A percentile compares a stretch with the other conserved stretches of the same genome.
Conservation (phyloP, 2,113 vertebrate species). For the Corythaixoides concolor region DNA sequence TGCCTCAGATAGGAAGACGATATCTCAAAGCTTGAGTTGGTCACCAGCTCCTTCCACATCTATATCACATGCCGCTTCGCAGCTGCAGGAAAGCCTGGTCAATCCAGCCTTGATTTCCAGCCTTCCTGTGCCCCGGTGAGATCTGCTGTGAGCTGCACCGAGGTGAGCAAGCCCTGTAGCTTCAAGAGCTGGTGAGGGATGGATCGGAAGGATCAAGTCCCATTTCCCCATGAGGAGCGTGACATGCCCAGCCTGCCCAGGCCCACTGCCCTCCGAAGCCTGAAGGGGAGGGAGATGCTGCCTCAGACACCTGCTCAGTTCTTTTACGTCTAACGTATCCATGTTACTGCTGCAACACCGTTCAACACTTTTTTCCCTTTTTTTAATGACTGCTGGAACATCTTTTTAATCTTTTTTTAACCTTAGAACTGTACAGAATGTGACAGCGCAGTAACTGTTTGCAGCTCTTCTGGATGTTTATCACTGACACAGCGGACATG, state of each 20-base stretch:
- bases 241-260: background rate
- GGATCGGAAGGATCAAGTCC: background rate
- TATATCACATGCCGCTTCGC: fast-evolving
- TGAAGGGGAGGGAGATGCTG: background rate
- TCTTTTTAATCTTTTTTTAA: background rate
- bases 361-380: background rate
- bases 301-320: background rate
- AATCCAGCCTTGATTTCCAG: background rate
- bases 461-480: background rate
- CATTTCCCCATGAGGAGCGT: background rate
- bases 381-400: background rate
- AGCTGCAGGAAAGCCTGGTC: background rate
- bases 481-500: background rate
- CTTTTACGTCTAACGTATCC: background rate
- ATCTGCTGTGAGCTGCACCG: background rate
- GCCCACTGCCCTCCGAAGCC: background rate
- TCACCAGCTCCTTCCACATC: background rate
- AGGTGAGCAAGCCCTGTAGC: background rate
- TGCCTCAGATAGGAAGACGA: background rate
- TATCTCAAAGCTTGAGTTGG: background rate
- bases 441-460: background rate
- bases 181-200: background rate
- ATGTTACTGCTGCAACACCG: background rate
- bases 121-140: background rate
- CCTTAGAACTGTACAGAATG: slow-evolving; percentile 1